phyloP scores from a whole-genome alignment of 2,797 vertebrate genomes.

The Smutsia gigantea region DNA sequence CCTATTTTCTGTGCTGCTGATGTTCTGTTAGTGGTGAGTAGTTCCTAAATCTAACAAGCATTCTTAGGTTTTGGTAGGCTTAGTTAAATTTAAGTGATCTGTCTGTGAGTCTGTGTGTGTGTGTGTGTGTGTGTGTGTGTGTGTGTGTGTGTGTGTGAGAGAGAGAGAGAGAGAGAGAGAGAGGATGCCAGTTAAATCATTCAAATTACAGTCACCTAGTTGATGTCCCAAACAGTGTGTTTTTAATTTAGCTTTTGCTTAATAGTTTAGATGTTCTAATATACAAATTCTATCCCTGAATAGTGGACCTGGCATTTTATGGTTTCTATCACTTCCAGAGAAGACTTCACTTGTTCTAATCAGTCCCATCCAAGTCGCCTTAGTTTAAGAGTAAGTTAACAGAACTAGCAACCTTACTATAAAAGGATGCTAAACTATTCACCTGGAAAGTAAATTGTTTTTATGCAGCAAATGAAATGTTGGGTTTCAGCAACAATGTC shows the following conservation, averaged over 20 bases:
- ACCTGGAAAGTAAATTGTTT: not conserved
- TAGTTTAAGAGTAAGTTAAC: not conserved
- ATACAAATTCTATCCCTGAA: not conserved
- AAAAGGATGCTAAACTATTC: not conserved
- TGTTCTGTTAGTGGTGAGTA: not conserved
- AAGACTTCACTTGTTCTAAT: not conserved
- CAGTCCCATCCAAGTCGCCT: not conserved
- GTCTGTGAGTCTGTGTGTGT: not conserved
- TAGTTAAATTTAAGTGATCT: not conserved
- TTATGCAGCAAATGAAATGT: not conserved
- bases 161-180: not conserved
- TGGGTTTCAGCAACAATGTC: not conserved
- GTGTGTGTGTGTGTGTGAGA: too few species aligned
- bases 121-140: too few species aligned
- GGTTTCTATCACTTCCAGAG: not conserved
- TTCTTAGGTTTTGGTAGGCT: not conserved
- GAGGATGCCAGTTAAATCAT: not conserved
- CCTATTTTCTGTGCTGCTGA: not conserved
- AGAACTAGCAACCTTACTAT: not conserved
- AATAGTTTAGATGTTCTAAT: not conserved
- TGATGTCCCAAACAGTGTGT: not conserved
- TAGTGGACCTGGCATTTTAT: not conserved
- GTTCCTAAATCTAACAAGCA: not conserved
- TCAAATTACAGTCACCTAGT: not conserved
- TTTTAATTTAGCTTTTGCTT: slow-evolving; percentile 10